phyloP scores from a whole-genome alignment of 2,888 invertebrate species.

The Unio pictorum region DNA sequence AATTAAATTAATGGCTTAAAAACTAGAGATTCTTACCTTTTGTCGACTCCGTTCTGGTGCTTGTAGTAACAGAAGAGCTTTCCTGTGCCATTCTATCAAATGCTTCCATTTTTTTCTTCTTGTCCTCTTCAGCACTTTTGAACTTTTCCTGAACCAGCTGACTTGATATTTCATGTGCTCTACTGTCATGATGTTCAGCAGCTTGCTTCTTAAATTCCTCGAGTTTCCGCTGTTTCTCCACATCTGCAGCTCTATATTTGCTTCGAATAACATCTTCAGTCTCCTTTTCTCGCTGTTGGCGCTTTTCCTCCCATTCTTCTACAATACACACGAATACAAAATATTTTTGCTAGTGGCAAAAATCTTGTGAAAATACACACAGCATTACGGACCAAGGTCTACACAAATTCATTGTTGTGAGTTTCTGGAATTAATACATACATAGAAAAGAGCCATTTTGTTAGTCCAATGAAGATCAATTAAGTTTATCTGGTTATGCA shows the following conservation, averaged over 20 bases:
- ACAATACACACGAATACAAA: slow-evolving; percentile 10
- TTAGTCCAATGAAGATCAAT: too few relatives aligned
- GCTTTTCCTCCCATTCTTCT: slow-evolving; percentile 57
- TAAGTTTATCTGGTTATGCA: too few relatives aligned
- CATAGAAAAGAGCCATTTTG: too few relatives aligned
- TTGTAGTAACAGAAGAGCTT: slow-evolving; percentile 19
- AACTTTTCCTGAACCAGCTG: slow-evolving; percentile 32
- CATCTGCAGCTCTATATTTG: slow-evolving; percentile 64
- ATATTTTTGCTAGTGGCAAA: slow-evolving; percentile 1
- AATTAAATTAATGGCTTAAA: too few relatives aligned
- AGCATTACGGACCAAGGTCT: too few relatives aligned
- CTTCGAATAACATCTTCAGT: slow-evolving; percentile 44
- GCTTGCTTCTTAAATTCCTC: slow-evolving; percentile 68
- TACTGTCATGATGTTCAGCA: slow-evolving; percentile 20
- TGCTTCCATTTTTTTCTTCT: slow-evolving; percentile 60
- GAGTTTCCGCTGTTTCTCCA: slow-evolving; percentile 67
- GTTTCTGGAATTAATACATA: too few relatives aligned
- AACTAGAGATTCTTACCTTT: slow-evolving; percentile 12
- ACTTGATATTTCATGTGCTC: slow-evolving; percentile 25
- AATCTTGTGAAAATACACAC: background rate
- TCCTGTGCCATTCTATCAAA: slow-evolving; percentile 50
- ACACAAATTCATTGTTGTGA: too few relatives aligned
- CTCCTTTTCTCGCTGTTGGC: slow-evolving; percentile 43
- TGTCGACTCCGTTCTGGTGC: slow-evolving; percentile 20
- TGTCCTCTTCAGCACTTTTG: slow-evolving; percentile 65